phyloP scores from a whole-genome alignment of 2,888 invertebrate genomes.

The Subacronicta megacephala region DNA sequence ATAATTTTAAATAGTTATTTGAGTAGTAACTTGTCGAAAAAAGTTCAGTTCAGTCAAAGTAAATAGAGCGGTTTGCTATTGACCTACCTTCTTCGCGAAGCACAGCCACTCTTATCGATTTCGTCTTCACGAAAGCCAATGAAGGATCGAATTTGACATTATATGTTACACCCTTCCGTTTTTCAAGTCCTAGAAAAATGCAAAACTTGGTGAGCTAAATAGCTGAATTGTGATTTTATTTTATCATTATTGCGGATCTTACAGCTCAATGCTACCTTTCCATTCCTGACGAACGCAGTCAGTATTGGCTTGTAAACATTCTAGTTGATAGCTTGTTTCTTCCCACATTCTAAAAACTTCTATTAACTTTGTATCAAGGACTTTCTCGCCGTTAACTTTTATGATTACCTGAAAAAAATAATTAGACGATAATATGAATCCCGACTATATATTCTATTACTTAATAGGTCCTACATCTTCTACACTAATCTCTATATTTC shows the following conservation, averaged over 20 bases:
- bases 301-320: constrained; percentile 94
- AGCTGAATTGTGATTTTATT: not conserved
- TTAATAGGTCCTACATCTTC: not conserved
- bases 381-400: constrained; percentile 89
- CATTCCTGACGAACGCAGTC: constrained; percentile 95
- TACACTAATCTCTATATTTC: no score
- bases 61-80: not conserved
- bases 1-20: not conserved
- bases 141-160: constrained; percentile 93
- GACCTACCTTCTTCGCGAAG: constrained; percentile 96
- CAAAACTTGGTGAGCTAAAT: not conserved
- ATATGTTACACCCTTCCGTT: constrained; percentile 93
- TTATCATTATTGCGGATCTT: not conserved
- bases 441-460: no score
- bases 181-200: constrained; percentile 86
- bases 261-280: constrained; percentile 75
- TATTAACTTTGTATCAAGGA: constrained; percentile 91
- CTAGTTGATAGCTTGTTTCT: constrained; percentile 97
- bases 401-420: constrained; percentile 79
- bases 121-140: constrained; percentile 79
- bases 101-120: constrained; percentile 94
- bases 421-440: no score
- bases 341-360: constrained; percentile 97
- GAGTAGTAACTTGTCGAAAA: no score
- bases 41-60: no score